Evolutionary conservation across 2,888 invertebrate species (phyloP).

Genomic region (Balanococcus diminutus): DNA sequence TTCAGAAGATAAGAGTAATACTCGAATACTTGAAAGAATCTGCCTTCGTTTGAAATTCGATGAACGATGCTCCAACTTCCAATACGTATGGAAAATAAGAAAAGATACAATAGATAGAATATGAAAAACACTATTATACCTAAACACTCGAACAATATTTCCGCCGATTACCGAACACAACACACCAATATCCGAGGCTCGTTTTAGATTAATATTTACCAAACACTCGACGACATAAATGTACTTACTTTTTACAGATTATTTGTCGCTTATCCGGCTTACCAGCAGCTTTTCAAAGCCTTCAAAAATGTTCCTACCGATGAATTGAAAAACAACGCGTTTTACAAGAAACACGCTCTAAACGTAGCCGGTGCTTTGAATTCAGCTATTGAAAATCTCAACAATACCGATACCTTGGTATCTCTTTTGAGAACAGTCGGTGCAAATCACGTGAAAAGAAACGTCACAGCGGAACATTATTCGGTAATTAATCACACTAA

Average conservation of each 20-base stretch:
- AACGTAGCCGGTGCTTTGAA: background rate
- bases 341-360: conserved; percentile 9
- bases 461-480: conserved; percentile 18
- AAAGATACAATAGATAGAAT: background rate
- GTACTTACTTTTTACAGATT: conserved; percentile 32
- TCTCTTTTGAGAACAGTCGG: background rate
- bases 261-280: conserved; percentile 24
- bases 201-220: background rate
- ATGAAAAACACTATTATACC: too few species aligned
- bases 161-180: background rate
- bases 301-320: conserved; percentile 23
- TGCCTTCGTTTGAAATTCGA: too few species aligned
- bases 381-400: background rate
- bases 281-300: conserved; percentile 24
- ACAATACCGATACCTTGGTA: conserved; percentile 27
- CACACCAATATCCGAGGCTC: background rate
- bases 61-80: background rate
- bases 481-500: conserved; percentile 17
- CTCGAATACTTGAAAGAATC: background rate
- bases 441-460: background rate
- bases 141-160: background rate
- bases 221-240: background rate
- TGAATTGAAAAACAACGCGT: conserved; percentile 16
- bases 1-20: too few species aligned
- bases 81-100: background rate